Evolutionary conservation across 2,888 invertebrate species (phyloP), one percentile per base, ranked within the genome.

Genomic region (Schizotus pectinicornis): DNA sequence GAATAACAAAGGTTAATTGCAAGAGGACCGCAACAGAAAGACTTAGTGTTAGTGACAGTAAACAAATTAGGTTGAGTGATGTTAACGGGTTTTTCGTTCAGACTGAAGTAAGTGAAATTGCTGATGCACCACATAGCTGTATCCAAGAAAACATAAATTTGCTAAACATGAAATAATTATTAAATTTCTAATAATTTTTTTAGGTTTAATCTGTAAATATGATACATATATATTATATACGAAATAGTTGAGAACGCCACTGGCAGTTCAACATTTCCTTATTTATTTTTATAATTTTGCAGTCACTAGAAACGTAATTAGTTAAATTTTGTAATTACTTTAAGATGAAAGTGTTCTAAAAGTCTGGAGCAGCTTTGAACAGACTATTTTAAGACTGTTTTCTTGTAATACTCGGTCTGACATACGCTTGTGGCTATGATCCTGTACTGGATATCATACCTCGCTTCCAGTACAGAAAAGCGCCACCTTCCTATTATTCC

Each of bases 71-170:
- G 60, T 62, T 74, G 53, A 55, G 69, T 34, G 74, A 73, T 57
- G 69, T 75, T 37, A 76, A 76, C 58, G 75, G 74, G 13, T 75
- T 75, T 64, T 71, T 77, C 56, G 63, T 76, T 35, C 75, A 77
- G 61, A 68, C 76, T 33, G 76, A 76, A 55, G 70, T 75, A 47
- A 73, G 73, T 56, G 76, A 77, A 59, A 58, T 63, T 37, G 70
- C 72, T 42, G 74, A 76, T 41, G 67, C 73, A 41, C 72, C 71
- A 22, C 67, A 70, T 56, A 72, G 69, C 58, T 67, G 68, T 58
- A 67, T 74, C 54, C 74, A 71, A 63, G 73, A 71, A 62, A 74
- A 73, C 62, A 71, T 73, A 30, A 69, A 72, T 52, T 66, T 75
- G 62, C 66, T 75, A 56, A 74, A 73, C 66, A 74, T 75, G 71